phyloP scores from a whole-genome alignment of 1,140 invertebrate genomes.

The Drosophila ananassae region DNA sequence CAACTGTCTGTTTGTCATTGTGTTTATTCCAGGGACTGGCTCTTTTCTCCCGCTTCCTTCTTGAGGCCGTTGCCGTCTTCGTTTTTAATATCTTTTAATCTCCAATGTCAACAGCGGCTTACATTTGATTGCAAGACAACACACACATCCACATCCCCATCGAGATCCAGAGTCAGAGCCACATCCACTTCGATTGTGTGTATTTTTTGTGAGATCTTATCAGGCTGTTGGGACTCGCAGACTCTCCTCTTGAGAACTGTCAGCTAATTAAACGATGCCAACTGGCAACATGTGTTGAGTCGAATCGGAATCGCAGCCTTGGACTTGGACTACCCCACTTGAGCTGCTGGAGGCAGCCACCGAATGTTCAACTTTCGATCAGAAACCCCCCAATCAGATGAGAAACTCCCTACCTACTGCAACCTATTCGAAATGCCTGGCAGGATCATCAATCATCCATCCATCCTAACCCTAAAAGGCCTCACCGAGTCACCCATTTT shows the following conservation, averaged over 20 bases:
- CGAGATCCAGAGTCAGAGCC: constrained; percentile 23
- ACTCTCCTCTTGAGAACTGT: constrained; percentile 51
- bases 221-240: constrained; percentile 37
- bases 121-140: constrained; percentile 82
- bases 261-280: constrained; percentile 79
- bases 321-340: constrained; percentile 50
- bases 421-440: background rate
- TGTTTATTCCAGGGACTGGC: constrained; percentile 61
- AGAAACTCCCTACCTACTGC: constrained; percentile 7
- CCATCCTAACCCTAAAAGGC: constrained; percentile 23
- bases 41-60: constrained; percentile 34
- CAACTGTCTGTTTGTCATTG: constrained; percentile 46
- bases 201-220: constrained; percentile 66
- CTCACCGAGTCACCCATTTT: constrained; percentile 42
- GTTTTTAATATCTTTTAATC: constrained; percentile 83
- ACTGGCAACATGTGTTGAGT: constrained; percentile 78
- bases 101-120: constrained; percentile 82
- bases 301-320: constrained; percentile 24
- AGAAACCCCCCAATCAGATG: constrained; percentile 5
- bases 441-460: constrained; percentile 40
- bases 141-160: constrained; percentile 27
- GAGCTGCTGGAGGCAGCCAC: constrained; percentile 8
- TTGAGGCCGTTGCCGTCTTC: constrained; percentile 68
- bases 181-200: constrained; percentile 36
- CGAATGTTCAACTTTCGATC: constrained; percentile 22